phyloP scores from a whole-genome alignment of 2,888 invertebrate species.

The Rotaria macrura region DNA sequence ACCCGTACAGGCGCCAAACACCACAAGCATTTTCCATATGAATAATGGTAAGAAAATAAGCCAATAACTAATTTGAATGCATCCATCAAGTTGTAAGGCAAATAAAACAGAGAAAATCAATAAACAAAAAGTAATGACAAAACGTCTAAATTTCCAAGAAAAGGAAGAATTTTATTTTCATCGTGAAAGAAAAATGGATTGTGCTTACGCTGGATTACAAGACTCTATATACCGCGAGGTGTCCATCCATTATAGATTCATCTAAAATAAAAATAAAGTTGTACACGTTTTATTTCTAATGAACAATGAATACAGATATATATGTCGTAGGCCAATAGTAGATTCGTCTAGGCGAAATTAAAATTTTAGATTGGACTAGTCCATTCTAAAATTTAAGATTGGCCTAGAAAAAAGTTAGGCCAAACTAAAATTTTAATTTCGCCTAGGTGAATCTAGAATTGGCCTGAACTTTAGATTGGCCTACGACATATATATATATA shows the following conservation, averaged over 20 bases:
- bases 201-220: neutral
- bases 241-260: constrained; percentile 8
- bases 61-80: constrained; percentile 82
- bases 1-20: constrained; percentile 77
- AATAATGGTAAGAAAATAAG: constrained; percentile 87
- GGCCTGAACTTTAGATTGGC: no score
- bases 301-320: no score
- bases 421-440: no score
- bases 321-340: no score
- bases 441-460: no score
- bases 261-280: neutral
- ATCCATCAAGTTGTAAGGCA: constrained; percentile 76
- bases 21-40: constrained; percentile 84
- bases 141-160: constrained; percentile 62
- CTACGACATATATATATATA: no score
- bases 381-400: no score
- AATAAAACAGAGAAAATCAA: constrained; percentile 79
- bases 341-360: no score
- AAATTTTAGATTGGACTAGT: no score
- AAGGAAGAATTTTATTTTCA: neutral
- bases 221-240: neutral
- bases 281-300: no score
- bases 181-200: neutral
- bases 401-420: no score
- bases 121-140: constrained; percentile 83